These are phyloP conservation scores for Lepus timidus DNA, from an alignment of 2,113 vertebrate species.

Conservation along the genomic window DNA sequence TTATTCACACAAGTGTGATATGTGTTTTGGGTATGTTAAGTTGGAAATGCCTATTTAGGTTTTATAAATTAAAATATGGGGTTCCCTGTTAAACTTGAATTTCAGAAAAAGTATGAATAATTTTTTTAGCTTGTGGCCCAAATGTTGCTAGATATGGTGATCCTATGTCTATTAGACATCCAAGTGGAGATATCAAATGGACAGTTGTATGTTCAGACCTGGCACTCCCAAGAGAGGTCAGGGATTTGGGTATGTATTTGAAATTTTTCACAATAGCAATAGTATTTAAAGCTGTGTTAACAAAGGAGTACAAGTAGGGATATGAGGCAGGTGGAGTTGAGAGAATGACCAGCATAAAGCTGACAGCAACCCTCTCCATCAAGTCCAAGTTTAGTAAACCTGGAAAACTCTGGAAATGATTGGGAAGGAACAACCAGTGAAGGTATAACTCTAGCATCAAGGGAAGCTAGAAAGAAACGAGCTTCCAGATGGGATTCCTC, in stretches of 20 bases:
- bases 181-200: background rate
- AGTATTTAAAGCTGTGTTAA: background rate
- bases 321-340: background rate
- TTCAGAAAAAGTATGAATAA: background rate
- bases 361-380: background rate
- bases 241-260: conserved; percentile 19
- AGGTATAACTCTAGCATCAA: conserved; percentile 4
- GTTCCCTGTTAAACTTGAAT: conserved; percentile 17
- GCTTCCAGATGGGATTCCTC: background rate
- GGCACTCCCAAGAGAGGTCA: background rate
- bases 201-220: background rate
- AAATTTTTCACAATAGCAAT: background rate
- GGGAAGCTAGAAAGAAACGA: conserved; percentile 11
- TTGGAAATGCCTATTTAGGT: conserved; percentile 43
- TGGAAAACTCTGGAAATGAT: background rate
- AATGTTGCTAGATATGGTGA: background rate
- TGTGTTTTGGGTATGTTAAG: conserved; percentile 21
- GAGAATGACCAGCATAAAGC: background rate
- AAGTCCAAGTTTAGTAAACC: background rate
- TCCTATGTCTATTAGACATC: background rate
- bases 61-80: conserved; percentile 34
- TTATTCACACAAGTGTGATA: conserved; percentile 13
- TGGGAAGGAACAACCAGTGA: background rate
- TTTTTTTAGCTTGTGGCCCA: conserved; percentile 7
- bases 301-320: background rate